phyloP scores from a whole-genome alignment of 2,113 vertebrate genomes.

The Hippocampus comes region DNA sequence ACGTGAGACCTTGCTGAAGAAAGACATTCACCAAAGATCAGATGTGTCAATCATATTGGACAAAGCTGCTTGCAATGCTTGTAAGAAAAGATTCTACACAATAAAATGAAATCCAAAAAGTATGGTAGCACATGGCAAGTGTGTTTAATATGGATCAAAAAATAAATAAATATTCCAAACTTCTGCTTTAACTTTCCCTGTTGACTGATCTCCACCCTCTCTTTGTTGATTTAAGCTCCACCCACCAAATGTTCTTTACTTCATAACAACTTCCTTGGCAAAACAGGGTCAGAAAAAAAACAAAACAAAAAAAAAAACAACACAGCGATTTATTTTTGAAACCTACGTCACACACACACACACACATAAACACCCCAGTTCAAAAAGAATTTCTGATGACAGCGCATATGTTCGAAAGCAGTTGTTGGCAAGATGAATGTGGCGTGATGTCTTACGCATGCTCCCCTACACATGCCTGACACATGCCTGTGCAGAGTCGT shows the following conservation, averaged over 20 bases:
- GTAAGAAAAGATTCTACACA: background rate
- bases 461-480: slow-evolving; percentile 1
- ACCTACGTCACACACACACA: slow-evolving; percentile 9
- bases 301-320: background rate
- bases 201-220: background rate
- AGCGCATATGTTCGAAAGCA: background rate
- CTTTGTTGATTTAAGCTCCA: background rate
- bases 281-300: slow-evolving; percentile 4
- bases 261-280: slow-evolving; percentile 1
- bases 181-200: background rate
- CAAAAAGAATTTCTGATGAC: background rate
- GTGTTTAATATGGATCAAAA: background rate
- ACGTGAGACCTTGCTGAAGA: background rate
- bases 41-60: no score
- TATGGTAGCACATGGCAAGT: background rate
- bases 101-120: background rate
- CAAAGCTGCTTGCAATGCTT: no score
- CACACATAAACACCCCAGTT: background rate
- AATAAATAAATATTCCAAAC: background rate
- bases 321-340: slow-evolving; percentile 7
- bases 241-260: background rate
- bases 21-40: background rate
- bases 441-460: slow-evolving; percentile 21
- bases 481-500: slow-evolving; percentile 1
- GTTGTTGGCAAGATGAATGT: slow-evolving; percentile 21